These are phyloP conservation scores for Anguilla pacifica DNA, from an alignment of 2,797 vertebrate species.

Conservation along the genomic window DNA sequence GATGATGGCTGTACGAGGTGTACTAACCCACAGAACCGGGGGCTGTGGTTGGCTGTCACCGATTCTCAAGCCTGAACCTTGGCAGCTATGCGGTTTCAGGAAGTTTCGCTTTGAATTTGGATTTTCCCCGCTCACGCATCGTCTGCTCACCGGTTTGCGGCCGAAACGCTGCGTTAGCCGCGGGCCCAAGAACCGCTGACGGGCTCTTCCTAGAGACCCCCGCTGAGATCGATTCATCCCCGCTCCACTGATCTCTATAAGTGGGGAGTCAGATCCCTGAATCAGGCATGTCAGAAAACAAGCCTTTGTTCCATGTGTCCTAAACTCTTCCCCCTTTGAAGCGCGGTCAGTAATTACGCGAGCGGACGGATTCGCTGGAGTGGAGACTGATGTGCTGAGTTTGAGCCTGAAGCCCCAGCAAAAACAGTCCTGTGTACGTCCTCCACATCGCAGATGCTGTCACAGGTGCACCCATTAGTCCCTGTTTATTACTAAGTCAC, in stretches of 20 bases:
- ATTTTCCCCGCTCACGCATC: background rate
- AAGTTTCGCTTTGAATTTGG: background rate
- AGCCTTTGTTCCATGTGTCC: background rate
- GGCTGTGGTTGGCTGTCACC: background rate
- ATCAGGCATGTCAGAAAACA: background rate
- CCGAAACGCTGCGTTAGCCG: background rate
- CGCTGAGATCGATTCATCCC: background rate
- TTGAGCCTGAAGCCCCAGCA: background rate
- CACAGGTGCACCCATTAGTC: background rate
- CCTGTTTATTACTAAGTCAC: background rate
- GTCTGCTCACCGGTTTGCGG: background rate
- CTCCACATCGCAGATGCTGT: background rate
- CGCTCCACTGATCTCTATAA: constrained; percentile 28
- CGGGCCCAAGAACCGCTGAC: background rate
- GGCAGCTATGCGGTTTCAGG: background rate
- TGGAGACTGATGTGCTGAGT: background rate
- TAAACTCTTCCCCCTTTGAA: background rate
- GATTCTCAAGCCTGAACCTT: background rate
- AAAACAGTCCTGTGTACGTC: background rate
- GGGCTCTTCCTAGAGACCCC: background rate
- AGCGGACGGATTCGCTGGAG: background rate
- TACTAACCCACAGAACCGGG: background rate
- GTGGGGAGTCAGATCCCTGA: background rate
- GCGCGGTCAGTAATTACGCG: background rate
- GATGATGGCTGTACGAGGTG: background rate